Conservation (phyloP, 2,888 invertebrate species). For the Tinea trinotella region DNA sequence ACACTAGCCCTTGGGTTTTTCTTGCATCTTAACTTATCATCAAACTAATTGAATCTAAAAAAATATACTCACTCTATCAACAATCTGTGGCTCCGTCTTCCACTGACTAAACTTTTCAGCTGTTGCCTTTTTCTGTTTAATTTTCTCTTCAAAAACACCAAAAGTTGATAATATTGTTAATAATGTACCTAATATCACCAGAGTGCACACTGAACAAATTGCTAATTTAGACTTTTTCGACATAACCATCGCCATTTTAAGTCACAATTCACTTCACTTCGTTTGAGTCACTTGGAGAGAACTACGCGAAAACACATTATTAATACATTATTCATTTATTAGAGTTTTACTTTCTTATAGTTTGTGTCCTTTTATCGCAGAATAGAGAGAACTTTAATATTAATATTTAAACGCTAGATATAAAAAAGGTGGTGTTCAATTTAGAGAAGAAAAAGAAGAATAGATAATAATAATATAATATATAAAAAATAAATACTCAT, state of each 20-base stretch:
- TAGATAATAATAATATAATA: too few species aligned
- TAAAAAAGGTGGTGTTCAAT: too few species aligned
- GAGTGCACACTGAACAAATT: slow-evolving; percentile 38
- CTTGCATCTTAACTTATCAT: too few species aligned
- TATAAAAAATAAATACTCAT: too few species aligned
- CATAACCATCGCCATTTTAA: slow-evolving; percentile 54
- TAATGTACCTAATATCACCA: slow-evolving; percentile 43
- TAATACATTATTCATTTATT: too few species aligned
- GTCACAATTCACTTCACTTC: neutral
- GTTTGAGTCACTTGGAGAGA: slow-evolving; percentile 2
- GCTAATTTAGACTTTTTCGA: slow-evolving; percentile 50
- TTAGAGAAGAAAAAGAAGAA: too few species aligned
- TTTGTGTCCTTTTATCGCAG: too few species aligned
- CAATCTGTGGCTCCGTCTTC: slow-evolving; percentile 32
- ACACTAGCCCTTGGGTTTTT: too few species aligned
- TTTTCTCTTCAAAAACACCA: slow-evolving; percentile 30
- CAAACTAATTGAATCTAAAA: too few species aligned
- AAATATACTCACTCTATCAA: slow-evolving; percentile 42
- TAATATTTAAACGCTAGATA: too few species aligned
- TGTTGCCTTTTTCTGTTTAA: slow-evolving; percentile 31
- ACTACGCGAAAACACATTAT: slow-evolving; percentile 5
- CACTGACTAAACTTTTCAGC: slow-evolving; percentile 49
- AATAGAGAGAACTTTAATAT: too few species aligned
- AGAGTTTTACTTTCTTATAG: too few species aligned
- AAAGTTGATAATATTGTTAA: slow-evolving; percentile 48